Evolutionary conservation across 2,113 vertebrate species (phyloP).

Genomic region (Passer domesticus): DNA sequence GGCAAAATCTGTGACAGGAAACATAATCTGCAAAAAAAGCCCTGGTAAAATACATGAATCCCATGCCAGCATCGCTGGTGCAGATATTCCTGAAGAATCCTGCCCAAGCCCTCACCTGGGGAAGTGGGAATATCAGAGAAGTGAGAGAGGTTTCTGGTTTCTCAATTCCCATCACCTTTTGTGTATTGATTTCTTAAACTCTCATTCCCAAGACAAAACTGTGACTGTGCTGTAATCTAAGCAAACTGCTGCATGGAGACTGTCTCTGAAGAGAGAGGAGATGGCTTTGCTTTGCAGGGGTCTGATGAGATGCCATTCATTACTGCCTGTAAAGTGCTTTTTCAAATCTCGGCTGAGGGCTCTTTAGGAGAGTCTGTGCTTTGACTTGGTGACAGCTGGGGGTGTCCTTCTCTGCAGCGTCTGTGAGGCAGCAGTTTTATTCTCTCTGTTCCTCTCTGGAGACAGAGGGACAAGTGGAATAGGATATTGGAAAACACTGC

Average conservation of each 20-base stretch:
- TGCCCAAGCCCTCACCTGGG: not conserved
- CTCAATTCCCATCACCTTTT: not conserved
- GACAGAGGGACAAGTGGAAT: not conserved
- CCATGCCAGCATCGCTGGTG: not conserved
- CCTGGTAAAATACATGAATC: not conserved
- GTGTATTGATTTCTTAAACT: not conserved
- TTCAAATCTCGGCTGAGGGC: not conserved
- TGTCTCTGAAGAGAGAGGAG: not conserved
- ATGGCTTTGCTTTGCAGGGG: not conserved
- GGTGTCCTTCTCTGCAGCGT: not conserved
- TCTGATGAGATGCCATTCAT: not conserved
- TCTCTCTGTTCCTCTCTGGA: not conserved
- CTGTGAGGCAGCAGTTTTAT: not conserved
- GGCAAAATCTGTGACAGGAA: not conserved
- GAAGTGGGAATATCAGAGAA: not conserved
- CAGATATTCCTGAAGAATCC: not conserved
- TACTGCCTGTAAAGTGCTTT: not conserved
- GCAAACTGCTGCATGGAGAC: rapidly evolving
- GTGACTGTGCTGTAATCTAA: not conserved
- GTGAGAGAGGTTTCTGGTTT: not conserved
- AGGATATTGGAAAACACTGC: not conserved
- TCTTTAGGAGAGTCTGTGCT: not conserved
- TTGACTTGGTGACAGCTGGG: not conserved
- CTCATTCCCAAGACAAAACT: not conserved
- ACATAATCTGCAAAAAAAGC: not conserved